Conservation (phyloP, 2,113 vertebrate genomes). For the mouse (Mus musculus) region GRCm39 chr9:92412501-92413000, state of each 20-base stretch:
- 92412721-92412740: neutral
- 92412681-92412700: constrained; percentile 32
- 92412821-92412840: neutral
- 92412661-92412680: neutral
- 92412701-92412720: neutral
- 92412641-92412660: neutral
- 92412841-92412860: neutral
- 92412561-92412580: neutral
- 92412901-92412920: neutral
- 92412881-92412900: neutral
- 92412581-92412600: neutral
- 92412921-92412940: neutral
- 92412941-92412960: neutral
- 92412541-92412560: neutral
- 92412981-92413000: neutral
- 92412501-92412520: constrained; percentile 11
- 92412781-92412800: neutral
- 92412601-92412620: neutral
- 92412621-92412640: neutral
- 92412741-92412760: neutral
- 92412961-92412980: neutral
- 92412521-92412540: neutral
- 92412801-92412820: neutral
- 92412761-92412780: neutral
- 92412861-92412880: neutral